Conservation (phyloP, 2,797 vertebrate genomes). For the Galaxias olidus region DNA sequence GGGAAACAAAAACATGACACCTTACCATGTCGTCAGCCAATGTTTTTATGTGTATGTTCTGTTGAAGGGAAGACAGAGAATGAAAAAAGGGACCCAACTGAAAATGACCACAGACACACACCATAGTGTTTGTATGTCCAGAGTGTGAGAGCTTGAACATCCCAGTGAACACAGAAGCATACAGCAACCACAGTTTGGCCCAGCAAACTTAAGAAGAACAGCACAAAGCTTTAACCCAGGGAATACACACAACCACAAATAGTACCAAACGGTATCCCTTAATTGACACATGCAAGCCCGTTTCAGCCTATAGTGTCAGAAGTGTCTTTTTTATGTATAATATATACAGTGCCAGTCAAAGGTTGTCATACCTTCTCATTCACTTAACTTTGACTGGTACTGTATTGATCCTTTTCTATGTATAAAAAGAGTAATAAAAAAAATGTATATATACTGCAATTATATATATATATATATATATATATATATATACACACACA, state of each 20-base stretch:
- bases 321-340: no score
- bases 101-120: conserved; percentile 66
- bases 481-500: no score
- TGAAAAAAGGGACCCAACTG: conserved; percentile 71
- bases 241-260: not conserved
- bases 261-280: not conserved
- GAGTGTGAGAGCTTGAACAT: conserved; percentile 36
- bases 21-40: conserved; percentile 99
- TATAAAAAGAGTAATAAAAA: no score
- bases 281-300: not conserved
- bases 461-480: no score
- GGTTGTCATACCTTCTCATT: no score
- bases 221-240: not conserved
- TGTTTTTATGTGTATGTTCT: conserved; percentile 99
- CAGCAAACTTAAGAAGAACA: conserved; percentile 9
- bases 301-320: no score
- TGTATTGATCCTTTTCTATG: no score
- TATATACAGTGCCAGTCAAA: no score
- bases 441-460: no score
- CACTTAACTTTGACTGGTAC: no score
- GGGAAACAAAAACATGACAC: conserved; percentile 75
- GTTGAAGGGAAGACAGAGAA: conserved; percentile 82
- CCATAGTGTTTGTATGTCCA: conserved; percentile 30
- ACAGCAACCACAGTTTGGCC: conserved; percentile 14
- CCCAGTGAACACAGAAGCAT: conserved; percentile 8